Percentiles rank a stretch among this genome's conserved stretches.
These are phyloP conservation scores for Monochamus alternatus DNA, from an alignment of 2,888 invertebrate genomes.

Conservation along the genomic window DNA sequence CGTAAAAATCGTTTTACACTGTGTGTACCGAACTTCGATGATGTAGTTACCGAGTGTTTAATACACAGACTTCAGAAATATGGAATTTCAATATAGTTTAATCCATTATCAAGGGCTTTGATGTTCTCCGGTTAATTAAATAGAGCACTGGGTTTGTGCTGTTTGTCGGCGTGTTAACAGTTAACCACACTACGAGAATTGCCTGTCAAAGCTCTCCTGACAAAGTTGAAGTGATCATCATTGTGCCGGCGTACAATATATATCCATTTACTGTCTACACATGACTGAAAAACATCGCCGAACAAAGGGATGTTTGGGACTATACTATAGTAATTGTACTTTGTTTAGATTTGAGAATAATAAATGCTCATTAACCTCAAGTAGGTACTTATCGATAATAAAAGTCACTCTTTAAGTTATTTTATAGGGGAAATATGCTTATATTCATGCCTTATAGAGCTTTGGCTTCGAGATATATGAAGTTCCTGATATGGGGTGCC, in stretches of 20 bases:
- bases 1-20: too few species aligned
- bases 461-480: too few species aligned
- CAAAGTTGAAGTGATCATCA: constrained; percentile 35
- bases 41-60: constrained; percentile 4
- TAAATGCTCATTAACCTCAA: too few species aligned
- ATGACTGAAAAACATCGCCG: not conserved
- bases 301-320: too few species aligned
- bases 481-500: too few species aligned
- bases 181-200: constrained; percentile 37
- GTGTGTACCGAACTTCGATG: not conserved
- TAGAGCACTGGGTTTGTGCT: constrained; percentile 29
- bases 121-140: constrained; percentile 38
- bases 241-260: constrained; percentile 32
- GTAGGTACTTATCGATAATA: too few species aligned
- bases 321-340: too few species aligned
- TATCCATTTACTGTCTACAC: constrained; percentile 30
- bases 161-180: constrained; percentile 38
- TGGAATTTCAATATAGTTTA: constrained; percentile 31
- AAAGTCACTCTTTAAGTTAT: too few species aligned
- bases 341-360: too few species aligned
- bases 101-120: constrained; percentile 33
- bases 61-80: constrained; percentile 20
- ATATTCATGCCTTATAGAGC: too few species aligned
- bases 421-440: too few species aligned
- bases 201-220: constrained; percentile 38